These are phyloP conservation scores for Crematogaster levior DNA, from an alignment of 2,888 invertebrate genomes.

Conservation along the genomic window DNA sequence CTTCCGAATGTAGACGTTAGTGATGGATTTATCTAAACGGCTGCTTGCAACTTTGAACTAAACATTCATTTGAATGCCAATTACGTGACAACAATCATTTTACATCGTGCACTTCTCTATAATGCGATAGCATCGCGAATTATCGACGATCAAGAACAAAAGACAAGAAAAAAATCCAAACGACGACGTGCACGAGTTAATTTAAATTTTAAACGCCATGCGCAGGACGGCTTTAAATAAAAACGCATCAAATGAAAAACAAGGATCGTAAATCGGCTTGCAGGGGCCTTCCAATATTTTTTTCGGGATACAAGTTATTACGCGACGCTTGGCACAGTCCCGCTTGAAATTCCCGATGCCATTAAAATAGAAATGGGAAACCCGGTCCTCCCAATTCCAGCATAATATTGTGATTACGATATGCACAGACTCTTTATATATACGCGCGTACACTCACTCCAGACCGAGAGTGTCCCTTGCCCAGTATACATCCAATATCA, in stretches of 20 bases:
- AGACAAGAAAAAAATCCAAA: constrained; percentile 6
- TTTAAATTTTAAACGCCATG: constrained; percentile 30
- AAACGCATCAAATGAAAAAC: constrained; percentile 72
- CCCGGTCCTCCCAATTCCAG: constrained; percentile 83
- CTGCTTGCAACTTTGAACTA: background rate
- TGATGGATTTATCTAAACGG: constrained; percentile 6
- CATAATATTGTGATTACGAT: constrained; percentile 85
- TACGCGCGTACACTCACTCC: constrained; percentile 65
- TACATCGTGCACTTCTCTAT: background rate
- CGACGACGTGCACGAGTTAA: constrained; percentile 14
- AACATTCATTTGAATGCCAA: constrained; percentile 14
- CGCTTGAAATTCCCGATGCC: constrained; percentile 82
- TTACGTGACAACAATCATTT: constrained; percentile 18
- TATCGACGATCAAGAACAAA: background rate
- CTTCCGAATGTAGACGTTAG: background rate
- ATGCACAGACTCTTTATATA: constrained; percentile 74
- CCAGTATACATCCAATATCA: constrained; percentile 75
- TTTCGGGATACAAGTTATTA: constrained; percentile 75
- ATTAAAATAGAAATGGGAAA: constrained; percentile 84
- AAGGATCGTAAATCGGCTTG: constrained; percentile 70
- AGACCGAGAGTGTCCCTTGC: constrained; percentile 77
- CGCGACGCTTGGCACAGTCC: constrained; percentile 76
- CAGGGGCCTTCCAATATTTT: constrained; percentile 70
- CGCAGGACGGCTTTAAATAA: constrained; percentile 61
- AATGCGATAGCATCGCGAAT: background rate